phyloP scores from a whole-genome alignment of 2,797 vertebrate genomes.

The Peromyscus melanophrys region DNA sequence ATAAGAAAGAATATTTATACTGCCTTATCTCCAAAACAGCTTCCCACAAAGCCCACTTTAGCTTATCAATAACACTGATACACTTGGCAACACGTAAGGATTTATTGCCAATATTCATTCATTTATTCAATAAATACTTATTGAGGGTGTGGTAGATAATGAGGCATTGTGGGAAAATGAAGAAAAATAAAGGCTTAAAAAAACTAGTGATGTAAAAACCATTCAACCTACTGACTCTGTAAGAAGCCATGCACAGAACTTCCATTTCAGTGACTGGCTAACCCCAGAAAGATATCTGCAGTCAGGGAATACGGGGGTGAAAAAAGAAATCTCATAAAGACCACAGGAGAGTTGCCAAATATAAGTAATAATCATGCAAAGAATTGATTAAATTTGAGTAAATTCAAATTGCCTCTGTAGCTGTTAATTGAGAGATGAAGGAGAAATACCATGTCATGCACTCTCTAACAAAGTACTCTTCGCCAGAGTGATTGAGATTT shows the following conservation, averaged over 20 bases:
- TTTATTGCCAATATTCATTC: slow-evolving; percentile 50
- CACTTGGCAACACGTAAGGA: neutral
- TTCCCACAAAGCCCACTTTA: slow-evolving; percentile 9
- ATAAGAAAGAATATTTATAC: slow-evolving; percentile 24
- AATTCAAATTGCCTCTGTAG: slow-evolving; percentile 1
- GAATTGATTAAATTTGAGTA: neutral
- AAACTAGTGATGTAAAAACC: neutral
- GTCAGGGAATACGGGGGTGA: neutral
- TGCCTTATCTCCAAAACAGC: slow-evolving; percentile 39
- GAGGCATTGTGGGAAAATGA: neutral
- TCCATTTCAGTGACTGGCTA: slow-evolving; percentile 8
- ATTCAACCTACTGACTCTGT: neutral
- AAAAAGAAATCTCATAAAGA: slow-evolving; percentile 5
- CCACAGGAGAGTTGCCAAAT: neutral
- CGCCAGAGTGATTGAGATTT: neutral
- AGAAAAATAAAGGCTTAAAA: slow-evolving; percentile 50
- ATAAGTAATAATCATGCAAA: slow-evolving; percentile 17
- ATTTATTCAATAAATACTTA: slow-evolving; percentile 60
- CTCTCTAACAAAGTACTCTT: neutral
- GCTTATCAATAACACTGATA: slow-evolving; percentile 8
- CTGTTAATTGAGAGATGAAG: slow-evolving; percentile 1
- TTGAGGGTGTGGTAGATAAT: neutral
- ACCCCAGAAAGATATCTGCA: neutral
- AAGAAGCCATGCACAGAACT: neutral
- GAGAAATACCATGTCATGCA: neutral